Evolutionary conservation across 2,797 vertebrate genomes (phyloP).

Genomic region (Crypturellus tataupa): DNA sequence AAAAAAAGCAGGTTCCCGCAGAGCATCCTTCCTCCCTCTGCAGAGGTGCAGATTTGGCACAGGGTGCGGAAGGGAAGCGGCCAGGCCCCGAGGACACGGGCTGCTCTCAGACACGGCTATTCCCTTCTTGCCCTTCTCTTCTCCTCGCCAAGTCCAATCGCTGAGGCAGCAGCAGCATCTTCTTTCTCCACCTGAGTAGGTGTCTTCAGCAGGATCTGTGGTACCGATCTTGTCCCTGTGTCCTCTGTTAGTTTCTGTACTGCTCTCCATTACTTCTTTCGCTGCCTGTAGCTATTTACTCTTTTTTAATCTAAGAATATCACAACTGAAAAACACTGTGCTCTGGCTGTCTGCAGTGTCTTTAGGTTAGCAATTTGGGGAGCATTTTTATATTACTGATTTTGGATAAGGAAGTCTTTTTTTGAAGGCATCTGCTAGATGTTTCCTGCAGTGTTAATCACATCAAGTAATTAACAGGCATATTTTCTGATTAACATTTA

Average conservation of each 20-base stretch:
- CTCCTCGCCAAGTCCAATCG: background rate
- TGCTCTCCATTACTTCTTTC: background rate
- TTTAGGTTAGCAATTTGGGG: background rate
- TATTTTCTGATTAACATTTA: slow-evolving; percentile 73
- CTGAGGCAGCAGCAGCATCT: background rate
- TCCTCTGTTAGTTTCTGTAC: background rate
- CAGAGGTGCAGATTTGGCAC: background rate
- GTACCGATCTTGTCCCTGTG: background rate
- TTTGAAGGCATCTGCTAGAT: slow-evolving; percentile 52
- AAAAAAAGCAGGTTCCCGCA: background rate
- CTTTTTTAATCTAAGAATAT: background rate
- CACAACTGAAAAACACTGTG: background rate
- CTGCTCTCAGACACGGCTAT: background rate
- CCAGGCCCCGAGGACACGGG: background rate
- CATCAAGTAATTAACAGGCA: slow-evolving; percentile 66
- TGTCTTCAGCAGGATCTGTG: background rate
- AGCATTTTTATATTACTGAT: slow-evolving; percentile 15
- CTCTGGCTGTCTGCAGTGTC: background rate
- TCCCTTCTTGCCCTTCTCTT: background rate
- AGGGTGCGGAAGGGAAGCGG: background rate
- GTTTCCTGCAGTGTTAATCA: slow-evolving; percentile 68
- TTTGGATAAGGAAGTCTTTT: slow-evolving; percentile 31
- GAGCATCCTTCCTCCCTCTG: background rate
- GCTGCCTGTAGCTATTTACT: background rate
- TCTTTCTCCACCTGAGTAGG: background rate